phyloP scores from a whole-genome alignment of 2,888 invertebrate genomes.

The Temnothorax unifasciatus region DNA sequence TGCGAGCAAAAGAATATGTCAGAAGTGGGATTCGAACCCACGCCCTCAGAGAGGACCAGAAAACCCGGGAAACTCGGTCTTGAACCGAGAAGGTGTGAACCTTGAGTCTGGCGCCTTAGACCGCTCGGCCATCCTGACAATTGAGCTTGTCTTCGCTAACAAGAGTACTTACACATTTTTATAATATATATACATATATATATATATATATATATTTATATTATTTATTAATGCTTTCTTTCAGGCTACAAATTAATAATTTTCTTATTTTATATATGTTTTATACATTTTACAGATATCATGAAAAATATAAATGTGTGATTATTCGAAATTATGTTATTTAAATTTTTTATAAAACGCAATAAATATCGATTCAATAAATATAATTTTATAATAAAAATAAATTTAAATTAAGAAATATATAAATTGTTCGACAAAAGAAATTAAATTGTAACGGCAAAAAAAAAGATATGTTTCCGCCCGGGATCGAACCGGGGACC shows the following conservation, averaged over 20 bases:
- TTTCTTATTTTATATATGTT: not conserved
- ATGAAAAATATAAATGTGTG: not conserved
- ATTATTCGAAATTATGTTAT: not conserved
- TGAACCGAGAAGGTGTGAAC: constrained; percentile 83
- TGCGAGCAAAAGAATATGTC: constrained; percentile 83
- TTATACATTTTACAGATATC: not conserved
- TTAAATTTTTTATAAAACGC: constrained; percentile 83
- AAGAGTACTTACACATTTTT: not conserved
- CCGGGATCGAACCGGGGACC: constrained; percentile 96
- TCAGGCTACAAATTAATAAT: not conserved
- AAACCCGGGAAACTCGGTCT: constrained; percentile 81
- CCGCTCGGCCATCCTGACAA: constrained; percentile 89
- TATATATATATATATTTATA: not conserved
- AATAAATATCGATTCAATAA: constrained; percentile 84
- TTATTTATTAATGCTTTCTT: not conserved
- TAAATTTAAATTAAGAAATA: constrained; percentile 71
- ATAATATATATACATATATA: not conserved
- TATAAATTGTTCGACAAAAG: constrained; percentile 88
- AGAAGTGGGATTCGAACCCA: constrained; percentile 90
- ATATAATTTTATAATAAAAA: not conserved
- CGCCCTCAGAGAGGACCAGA: constrained; percentile 88
- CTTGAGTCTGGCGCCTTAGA: constrained; percentile 90
- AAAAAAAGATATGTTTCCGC: constrained; percentile 89
- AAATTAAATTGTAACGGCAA: not conserved
- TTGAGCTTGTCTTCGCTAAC: constrained; percentile 68